phyloP scores from a whole-genome alignment of 2,797 vertebrate species.

The Neoniphon sammara region DNA sequence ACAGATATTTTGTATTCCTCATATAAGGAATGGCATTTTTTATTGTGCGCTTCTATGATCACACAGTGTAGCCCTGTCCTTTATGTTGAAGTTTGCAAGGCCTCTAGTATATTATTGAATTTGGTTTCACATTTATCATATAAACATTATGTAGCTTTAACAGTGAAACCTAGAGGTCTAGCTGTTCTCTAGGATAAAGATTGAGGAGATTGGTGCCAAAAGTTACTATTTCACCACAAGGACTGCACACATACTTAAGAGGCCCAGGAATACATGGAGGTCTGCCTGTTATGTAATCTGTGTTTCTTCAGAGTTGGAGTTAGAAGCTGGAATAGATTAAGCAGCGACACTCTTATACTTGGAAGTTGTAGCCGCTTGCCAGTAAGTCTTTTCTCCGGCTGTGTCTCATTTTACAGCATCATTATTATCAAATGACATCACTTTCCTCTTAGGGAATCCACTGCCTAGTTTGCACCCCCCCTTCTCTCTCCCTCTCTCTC shows the following conservation, averaged over 20 bases:
- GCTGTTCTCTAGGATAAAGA: slow-evolving; percentile 54
- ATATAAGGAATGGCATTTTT: slow-evolving; percentile 19
- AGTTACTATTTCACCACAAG: slow-evolving; percentile 43
- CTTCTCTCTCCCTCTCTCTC: slow-evolving; percentile 28
- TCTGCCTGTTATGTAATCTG: slow-evolving; percentile 74
- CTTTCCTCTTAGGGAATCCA: slow-evolving; percentile 60
- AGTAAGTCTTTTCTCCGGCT: slow-evolving; percentile 52
- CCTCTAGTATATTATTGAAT: neutral
- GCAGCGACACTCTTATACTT: slow-evolving; percentile 55
- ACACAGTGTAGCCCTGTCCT: slow-evolving; percentile 27
- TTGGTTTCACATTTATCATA: slow-evolving; percentile 28
- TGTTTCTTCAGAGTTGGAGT: slow-evolving; percentile 56
- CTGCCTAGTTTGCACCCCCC: slow-evolving; percentile 43
- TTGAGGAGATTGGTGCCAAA: slow-evolving; percentile 31
- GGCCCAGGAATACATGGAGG: slow-evolving; percentile 66
- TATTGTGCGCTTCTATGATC: slow-evolving; percentile 22
- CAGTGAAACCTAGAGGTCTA: slow-evolving; percentile 46
- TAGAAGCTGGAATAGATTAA: slow-evolving; percentile 73
- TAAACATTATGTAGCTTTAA: slow-evolving; percentile 16
- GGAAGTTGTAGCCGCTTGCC: slow-evolving; percentile 30
- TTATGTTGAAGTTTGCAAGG: neutral
- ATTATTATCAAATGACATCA: slow-evolving; percentile 77
- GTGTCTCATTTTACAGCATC: slow-evolving; percentile 58
- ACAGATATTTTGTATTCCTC: slow-evolving; percentile 22
- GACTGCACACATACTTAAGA: slow-evolving; percentile 63